phyloP scores from a whole-genome alignment of 2,797 vertebrate species.

The Enteromius fasciolatus region DNA sequence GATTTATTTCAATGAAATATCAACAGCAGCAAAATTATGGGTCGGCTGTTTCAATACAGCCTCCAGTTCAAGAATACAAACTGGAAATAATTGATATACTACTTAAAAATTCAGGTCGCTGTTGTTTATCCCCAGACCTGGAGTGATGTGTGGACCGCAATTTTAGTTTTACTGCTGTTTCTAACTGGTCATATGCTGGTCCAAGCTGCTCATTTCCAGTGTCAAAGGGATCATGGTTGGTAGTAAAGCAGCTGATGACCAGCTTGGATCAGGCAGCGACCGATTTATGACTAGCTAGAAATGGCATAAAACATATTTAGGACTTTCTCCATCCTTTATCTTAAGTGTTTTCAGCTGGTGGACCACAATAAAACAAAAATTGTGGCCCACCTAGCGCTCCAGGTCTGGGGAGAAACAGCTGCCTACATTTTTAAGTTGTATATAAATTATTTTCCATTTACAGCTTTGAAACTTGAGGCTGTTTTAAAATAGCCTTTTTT shows the following conservation, averaged over 20 bases:
- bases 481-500: not conserved
- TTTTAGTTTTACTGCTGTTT: not conserved
- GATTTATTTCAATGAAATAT: not conserved
- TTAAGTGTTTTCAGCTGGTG: not conserved
- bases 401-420: constrained; percentile 15
- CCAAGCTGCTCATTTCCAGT: not conserved
- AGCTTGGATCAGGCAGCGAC: not conserved
- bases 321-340: not conserved
- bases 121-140: not conserved
- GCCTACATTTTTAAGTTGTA: not conserved
- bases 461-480: not conserved
- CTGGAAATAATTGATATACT: not conserved
- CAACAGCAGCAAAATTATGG: not conserved
- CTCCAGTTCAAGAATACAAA: not conserved
- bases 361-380: not conserved
- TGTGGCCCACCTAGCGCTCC: not conserved
- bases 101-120: not conserved
- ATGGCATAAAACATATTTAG: not conserved
- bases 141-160: not conserved
- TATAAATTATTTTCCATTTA: not conserved
- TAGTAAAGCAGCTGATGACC: not conserved
- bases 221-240: not conserved
- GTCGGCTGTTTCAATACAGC: not conserved
- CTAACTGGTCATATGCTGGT: not conserved
- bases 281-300: not conserved